A percentile compares a stretch with the other conserved stretches of the same genome.
These are phyloP conservation scores for Xiphophorus couchianus DNA, from an alignment of 2,113 vertebrate genomes.

Conservation along the genomic window DNA sequence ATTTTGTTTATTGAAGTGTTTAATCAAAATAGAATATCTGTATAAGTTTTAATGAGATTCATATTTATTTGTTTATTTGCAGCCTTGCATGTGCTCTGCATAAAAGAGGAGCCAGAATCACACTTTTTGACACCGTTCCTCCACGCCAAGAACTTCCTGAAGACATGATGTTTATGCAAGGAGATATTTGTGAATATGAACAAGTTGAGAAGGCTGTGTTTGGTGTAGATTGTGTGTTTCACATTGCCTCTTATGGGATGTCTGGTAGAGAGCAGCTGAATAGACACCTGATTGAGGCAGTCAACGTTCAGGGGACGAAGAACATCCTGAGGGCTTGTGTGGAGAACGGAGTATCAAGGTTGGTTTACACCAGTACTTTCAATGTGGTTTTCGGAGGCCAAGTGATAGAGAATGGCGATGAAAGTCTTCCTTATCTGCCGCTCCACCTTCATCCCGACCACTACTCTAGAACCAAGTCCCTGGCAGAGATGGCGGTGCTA, in stretches of 20 bases:
- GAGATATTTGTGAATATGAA: conserved; percentile 82
- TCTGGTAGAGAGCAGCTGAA: conserved; percentile 94
- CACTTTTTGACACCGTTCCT: conserved; percentile 86
- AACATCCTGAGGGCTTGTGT: conserved; percentile 86
- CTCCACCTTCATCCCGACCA: conserved; percentile 92
- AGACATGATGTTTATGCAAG: conserved; percentile 82
- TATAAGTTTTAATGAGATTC: neutral
- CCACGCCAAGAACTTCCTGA: conserved; percentile 79
- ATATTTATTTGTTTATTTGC: conserved; percentile 34
- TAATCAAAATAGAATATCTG: neutral
- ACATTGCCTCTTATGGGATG: conserved; percentile 94
- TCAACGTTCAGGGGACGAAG: conserved; percentile 89
- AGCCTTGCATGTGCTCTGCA: conserved; percentile 87
- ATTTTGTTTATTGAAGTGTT: neutral
- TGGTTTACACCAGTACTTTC: conserved; percentile 95
- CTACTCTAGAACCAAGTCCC: conserved; percentile 92
- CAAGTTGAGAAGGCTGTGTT: conserved; percentile 81
- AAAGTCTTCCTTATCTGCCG: conserved; percentile 92
- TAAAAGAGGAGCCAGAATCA: conserved; percentile 78
- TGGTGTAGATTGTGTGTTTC: conserved; percentile 87
- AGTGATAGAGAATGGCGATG: conserved; percentile 88
- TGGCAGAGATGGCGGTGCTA: conserved; percentile 92
- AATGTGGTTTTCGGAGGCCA: conserved; percentile 95
- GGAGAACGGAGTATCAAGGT: conserved; percentile 75
- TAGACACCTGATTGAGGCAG: conserved; percentile 82